Percentiles rank a stretch among this genome's conserved stretches.
Conservation (phyloP, 2,113 vertebrate species). For the Tichodroma muraria region DNA sequence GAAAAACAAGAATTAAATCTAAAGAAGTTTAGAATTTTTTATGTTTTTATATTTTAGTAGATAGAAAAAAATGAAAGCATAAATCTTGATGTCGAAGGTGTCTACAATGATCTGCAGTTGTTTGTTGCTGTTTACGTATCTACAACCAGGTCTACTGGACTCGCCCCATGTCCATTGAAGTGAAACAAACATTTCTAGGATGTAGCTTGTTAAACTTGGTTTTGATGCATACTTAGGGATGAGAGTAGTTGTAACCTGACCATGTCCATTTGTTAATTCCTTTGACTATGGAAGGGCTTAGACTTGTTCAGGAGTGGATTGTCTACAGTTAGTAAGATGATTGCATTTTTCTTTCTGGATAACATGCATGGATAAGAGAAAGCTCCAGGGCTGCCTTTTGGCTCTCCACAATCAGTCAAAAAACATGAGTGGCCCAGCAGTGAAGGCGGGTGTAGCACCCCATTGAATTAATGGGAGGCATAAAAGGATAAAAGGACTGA, state of each 20-base stretch:
- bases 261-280: not conserved
- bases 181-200: not conserved
- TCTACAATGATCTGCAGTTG: not conserved
- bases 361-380: not conserved
- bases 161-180: accelerated
- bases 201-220: not conserved
- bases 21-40: not conserved
- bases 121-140: not conserved
- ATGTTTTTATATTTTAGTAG: not conserved
- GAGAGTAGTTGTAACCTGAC: not conserved
- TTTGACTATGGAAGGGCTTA: not conserved
- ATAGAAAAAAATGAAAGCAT: not conserved
- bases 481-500: not conserved
- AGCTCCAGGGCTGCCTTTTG: not conserved
- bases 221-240: not conserved
- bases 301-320: not conserved
- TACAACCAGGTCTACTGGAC: not conserved
- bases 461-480: not conserved
- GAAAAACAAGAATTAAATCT: not conserved
- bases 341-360: not conserved
- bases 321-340: not conserved
- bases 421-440: not conserved
- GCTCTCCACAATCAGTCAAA: not conserved
- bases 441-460: not conserved
- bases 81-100: not conserved